Conservation (phyloP, 2,888 invertebrate species). For the Hyles lineata region DNA sequence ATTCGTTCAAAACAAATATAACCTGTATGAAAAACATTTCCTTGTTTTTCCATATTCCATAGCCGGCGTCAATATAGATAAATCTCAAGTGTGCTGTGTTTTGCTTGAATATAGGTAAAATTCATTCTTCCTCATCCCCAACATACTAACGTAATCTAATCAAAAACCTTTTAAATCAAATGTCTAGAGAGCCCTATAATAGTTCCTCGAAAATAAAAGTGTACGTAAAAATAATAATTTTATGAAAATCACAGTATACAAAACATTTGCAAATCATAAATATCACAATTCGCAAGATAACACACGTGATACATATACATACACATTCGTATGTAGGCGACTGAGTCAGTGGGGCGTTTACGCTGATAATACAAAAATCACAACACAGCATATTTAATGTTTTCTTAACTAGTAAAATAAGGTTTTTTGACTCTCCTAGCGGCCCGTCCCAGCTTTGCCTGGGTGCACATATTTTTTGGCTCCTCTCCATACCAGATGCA, state of each 20-base stretch:
- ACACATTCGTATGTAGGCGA: background rate
- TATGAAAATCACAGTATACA: background rate
- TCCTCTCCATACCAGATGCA: too few species aligned
- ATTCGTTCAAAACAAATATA: too few species aligned
- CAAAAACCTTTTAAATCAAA: slow-evolving; percentile 19
- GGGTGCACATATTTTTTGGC: too few species aligned
- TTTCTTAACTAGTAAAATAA: too few species aligned
- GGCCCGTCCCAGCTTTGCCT: too few species aligned
- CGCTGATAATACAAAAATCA: slow-evolving; percentile 1
- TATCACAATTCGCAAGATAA: background rate
- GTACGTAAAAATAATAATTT: background rate
- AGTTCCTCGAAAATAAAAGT: background rate
- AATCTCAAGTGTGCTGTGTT: background rate
- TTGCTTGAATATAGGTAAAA: background rate
- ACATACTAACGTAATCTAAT: background rate
- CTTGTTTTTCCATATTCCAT: background rate
- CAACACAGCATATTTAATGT: too few species aligned
- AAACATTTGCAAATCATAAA: background rate
- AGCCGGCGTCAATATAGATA: background rate
- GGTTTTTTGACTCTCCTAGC: too few species aligned
- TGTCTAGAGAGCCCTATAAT: background rate
- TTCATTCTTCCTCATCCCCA: slow-evolving; percentile 4
- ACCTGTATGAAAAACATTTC: background rate
- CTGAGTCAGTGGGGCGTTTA: background rate
- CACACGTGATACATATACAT: background rate